Conservation (phyloP, 1,140 invertebrate genomes). For the Coptotermes formosanus region DNA sequence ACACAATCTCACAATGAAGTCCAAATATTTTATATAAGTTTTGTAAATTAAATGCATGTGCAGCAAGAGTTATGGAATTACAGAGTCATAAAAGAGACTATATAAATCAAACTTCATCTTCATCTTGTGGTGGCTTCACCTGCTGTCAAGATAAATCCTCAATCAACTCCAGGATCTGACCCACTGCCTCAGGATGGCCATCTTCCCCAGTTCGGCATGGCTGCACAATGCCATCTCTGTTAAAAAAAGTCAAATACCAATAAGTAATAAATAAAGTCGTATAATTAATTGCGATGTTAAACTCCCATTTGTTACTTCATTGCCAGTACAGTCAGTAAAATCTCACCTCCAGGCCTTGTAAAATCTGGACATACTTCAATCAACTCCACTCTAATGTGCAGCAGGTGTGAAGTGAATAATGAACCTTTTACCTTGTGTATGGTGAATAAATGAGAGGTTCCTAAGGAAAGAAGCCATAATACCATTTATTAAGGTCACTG, state of each 20-base stretch:
- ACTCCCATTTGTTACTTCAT: too few species aligned
- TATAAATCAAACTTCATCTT: not conserved
- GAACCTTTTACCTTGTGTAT: too few species aligned
- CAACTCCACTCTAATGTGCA: too few species aligned
- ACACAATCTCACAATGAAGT: too few species aligned
- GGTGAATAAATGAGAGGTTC: too few species aligned
- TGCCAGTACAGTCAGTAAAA: too few species aligned
- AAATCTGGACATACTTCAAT: too few species aligned
- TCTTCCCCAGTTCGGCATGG: constrained; percentile 87
- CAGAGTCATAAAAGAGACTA: not conserved
- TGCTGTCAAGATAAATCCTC: constrained; percentile 42
- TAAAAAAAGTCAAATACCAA: not conserved
- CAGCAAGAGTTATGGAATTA: not conserved
- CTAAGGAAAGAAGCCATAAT: too few species aligned
- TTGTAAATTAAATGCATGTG: not conserved
- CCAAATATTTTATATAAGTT: not conserved
- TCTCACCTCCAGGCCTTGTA: too few species aligned
- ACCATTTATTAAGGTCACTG: too few species aligned
- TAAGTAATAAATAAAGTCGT: not conserved
- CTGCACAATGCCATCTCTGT: constrained; percentile 75
- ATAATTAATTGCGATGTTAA: too few species aligned
- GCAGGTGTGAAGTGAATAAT: too few species aligned
- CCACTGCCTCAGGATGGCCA: constrained; percentile 84
- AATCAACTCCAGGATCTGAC: constrained; percentile 86
- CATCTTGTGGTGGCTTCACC: not conserved